Evolutionary conservation across 2,888 invertebrate genomes (phyloP), one percentile per base, ranked within the genome.

Genomic region (Himalopsyche tibetana): DNA sequence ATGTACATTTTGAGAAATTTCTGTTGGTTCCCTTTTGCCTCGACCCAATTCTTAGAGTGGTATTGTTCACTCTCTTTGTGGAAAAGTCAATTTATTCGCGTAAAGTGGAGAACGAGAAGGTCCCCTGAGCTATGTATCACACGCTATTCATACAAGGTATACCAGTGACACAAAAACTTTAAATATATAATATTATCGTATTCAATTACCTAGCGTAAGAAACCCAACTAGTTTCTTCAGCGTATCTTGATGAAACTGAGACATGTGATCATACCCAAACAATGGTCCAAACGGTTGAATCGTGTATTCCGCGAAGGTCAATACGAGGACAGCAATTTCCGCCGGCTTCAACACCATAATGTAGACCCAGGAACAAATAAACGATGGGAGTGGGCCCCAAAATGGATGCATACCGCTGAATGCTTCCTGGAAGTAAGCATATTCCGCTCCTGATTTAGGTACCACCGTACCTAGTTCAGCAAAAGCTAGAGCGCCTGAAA

Each of bases 391-490:
- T 17, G 95, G 95, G 8, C 96, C 96, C 94, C 95, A 95, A 91
- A 94, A 96, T 89, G 91, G 93, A 90, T 96, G 96, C 80, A 94
- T 91, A 5, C 95, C 94, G 12, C 94, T 93, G 91, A 96, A 96
- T 0, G 96, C 95, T 90, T 96, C 96, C 90, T 95, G 93, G 90
- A 96, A 95, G 90, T 96, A 97, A 2, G 96, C 94, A 90, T 97
- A 97, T 91, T 97, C 97, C 2, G 96, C 97, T 3, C 97, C 97
- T 0, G 97, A 96, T 90, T 95, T 93, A 0, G 95, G 95, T 5
- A 97, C 94, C 1, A 97, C 95, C 0, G 96, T 96, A 51, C 97
- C 96, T 84, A 97, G 92, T 92, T 97, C 97, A 55, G 97, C 96
- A 90, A 96, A 97, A 2, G 96, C 95, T 87, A 97, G 91, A 0